phyloP scores from a whole-genome alignment of 2,113 vertebrate genomes.

The Ia io region DNA sequence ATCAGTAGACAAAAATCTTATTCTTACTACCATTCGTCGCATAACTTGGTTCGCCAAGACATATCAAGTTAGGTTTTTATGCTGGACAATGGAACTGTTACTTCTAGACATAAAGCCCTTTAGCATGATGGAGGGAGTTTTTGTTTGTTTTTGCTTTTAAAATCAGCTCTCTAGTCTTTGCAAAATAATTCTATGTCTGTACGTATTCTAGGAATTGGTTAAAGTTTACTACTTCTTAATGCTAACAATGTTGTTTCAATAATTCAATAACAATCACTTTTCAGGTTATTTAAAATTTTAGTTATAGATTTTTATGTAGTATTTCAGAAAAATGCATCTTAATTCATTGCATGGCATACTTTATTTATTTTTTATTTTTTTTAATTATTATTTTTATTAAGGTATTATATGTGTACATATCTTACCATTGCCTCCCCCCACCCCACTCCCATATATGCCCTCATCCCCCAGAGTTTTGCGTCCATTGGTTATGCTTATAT shows the following conservation, averaged over 20 bases:
- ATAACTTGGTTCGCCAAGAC: not conserved
- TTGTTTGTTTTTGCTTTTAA: constrained; percentile 10
- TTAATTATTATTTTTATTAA: no score
- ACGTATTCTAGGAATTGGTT: not conserved
- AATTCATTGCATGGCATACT: not conserved
- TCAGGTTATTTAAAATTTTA: not conserved
- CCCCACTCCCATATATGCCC: no score
- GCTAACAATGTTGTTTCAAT: not conserved
- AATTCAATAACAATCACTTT: not conserved
- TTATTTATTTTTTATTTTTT: no score
- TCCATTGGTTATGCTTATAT: no score
- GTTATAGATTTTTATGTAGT: not conserved
- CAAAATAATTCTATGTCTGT: not conserved
- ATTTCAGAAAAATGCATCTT: not conserved
- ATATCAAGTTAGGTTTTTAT: not conserved
- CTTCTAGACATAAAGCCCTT: not conserved
- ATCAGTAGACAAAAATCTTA: not conserved
- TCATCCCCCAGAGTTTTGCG: no score
- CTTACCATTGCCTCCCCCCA: no score
- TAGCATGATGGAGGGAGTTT: not conserved
- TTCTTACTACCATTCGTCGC: not conserved
- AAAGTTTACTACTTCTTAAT: not conserved
- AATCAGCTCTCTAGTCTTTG: not conserved
- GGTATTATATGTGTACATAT: no score
- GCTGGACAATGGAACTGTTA: not conserved